Evolutionary conservation across 2,113 vertebrate species (phyloP), one percentile per base, ranked within the genome.

Genomic region (Gambusia affinis): DNA sequence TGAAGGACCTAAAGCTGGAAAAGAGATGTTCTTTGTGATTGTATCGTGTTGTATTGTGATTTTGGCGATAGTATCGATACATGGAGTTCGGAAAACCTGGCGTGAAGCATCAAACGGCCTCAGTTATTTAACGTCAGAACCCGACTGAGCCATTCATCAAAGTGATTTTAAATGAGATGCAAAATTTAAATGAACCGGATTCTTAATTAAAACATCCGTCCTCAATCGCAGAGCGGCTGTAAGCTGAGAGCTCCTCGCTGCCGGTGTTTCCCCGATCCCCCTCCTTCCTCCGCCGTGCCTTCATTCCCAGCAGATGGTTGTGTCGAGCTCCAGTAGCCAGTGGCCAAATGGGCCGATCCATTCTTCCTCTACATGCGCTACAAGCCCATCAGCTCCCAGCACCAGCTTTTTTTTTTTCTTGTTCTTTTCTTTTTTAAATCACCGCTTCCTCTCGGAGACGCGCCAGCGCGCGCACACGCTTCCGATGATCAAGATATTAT

Each of bases 131-230:
- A 42, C 73, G 63, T 72, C 71, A 61, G 70, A 0, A 19, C 37
- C 15, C 47, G 74, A 70, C 73, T 28, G 14, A 78, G 71, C 68
- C 65, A 57, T 81, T 87, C 95, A 95, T 95, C 93, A 95, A 95
- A 96, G 96, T 95, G 95, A 95, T 97, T 98, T 37, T 96, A 96
- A 98, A 97, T 97, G 96, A 95, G 96, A 96, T 94, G 95, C 95
- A 94, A 96, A 47, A 66, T 66, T 66, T 39, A 66, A 74, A 94
- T 96, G 96, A 97, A 96, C 96, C 95, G 95, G 95, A 95, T 95
- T 96, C 95, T 96, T 98, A 98, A 98, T 98, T 98, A 98, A 98
- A 97, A 97, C 96, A 97, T 97, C 96, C 97, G 97, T 96, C 94
- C 95, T 97, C 94, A 94, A 97, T 97, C 96, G 96, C 95, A 95